Evolutionary conservation across 2,888 invertebrate genomes (phyloP), one percentile per base, ranked within the genome.

Genomic region (Acleris sparsana): DNA sequence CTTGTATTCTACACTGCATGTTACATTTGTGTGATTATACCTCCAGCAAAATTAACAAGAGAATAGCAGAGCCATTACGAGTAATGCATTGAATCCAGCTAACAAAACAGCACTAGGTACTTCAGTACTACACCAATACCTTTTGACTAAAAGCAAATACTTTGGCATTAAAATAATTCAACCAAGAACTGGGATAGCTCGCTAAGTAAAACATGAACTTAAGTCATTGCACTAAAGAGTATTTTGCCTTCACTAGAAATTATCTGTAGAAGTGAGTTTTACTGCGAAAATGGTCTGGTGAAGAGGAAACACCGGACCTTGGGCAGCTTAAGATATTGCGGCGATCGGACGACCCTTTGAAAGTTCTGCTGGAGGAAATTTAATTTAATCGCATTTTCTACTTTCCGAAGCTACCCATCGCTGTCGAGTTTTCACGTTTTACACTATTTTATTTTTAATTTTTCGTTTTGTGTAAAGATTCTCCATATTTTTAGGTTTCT

Each of bases 361-460:
- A 87, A 86, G 83, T 83, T 87, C 80, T 79, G 75, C 82, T 77
- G 73, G 76, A 83, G 89, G 87, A 89, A 87, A 88, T 90, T 90
- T 88, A 88, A 90, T 89, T 90, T 89, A 87, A 89, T 89, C 87
- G 85, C 81, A 84, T 87, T 88, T 87, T 88, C 86, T 87, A 80
- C 80, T 86, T 84, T 84, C 76, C 79, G 83, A 83, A 86, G 82
- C 83, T 82, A 83, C 77, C 82, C 79, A 79, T 80, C 81, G 80
- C 76, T 72, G 69, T 74, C 74, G 75, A 75, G 75, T 79, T 82
- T 82, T 82, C 76, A 73, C 72, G 80, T 79, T 76, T 70, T 69
- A 76, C 70, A 69, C 74, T 73, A 80, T 80, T 83, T 80, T 77
- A 72, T 73, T 78, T 79, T 79, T 68, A 16, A 46, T 5, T 44